These are phyloP conservation scores for Xestia sexstrigata DNA, from an alignment of 2,888 invertebrate genomes.

Conservation along the genomic window DNA sequence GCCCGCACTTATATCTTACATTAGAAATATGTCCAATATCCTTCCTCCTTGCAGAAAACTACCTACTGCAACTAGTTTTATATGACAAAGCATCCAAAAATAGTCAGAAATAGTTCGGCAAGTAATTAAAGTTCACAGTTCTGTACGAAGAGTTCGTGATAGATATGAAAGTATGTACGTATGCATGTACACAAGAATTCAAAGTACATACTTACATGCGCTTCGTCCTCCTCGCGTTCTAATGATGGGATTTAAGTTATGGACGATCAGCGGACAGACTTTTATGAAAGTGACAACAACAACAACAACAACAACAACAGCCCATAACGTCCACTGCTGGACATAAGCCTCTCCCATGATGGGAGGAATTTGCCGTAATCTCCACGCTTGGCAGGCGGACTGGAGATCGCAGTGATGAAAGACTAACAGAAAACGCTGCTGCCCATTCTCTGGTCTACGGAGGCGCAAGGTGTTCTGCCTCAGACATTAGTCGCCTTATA, in stretches of 20 bases:
- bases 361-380: too few relatives aligned
- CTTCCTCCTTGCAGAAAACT: background rate
- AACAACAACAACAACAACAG: too few relatives aligned
- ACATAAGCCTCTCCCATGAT: too few relatives aligned
- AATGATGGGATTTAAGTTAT: slow-evolving; percentile 72
- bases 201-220: slow-evolving; percentile 70
- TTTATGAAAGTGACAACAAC: too few relatives aligned
- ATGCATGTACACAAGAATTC: slow-evolving; percentile 57
- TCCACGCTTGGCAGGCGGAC: too few relatives aligned
- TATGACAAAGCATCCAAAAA: background rate
- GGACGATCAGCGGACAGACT: slow-evolving; percentile 51
- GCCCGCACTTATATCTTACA: background rate
- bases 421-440: too few relatives aligned
- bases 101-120: slow-evolving; percentile 21
- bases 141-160: slow-evolving; percentile 19
- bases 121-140: slow-evolving; percentile 47
- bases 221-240: slow-evolving; percentile 74
- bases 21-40: background rate
- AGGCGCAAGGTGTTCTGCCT: too few relatives aligned
- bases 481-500: too few relatives aligned
- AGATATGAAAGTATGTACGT: slow-evolving; percentile 47
- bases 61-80: background rate
- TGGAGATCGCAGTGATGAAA: too few relatives aligned
- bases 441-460: too few relatives aligned
- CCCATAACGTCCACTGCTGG: too few relatives aligned